Evolutionary conservation across 2,797 vertebrate genomes (phyloP), one percentile per base, ranked within the genome.

Genomic region (Poeciliopsis turneri): DNA sequence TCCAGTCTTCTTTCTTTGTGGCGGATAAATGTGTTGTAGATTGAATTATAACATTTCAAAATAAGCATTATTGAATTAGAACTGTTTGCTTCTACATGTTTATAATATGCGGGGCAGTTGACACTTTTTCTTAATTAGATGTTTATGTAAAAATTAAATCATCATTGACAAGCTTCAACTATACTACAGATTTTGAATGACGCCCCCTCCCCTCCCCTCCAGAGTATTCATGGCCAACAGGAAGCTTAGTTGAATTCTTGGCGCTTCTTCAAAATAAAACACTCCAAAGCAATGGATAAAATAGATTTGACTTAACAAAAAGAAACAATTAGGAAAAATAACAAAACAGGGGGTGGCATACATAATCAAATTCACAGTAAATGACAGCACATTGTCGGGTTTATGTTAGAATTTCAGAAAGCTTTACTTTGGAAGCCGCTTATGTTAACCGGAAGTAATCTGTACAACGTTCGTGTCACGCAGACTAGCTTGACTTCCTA

Each of bases 401-500:
- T 13, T 6, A 33, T 12, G 3, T 10, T 0, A n/a, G 1, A 1
- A 18, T 13, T 16, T 7, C 15, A 18, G 0, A 28, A 16, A 28
- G 5, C 41, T 41, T 53, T 76, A 9, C 68, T 28, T 59, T 45
- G 13, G 33, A 18, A 33, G 33, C 39, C 11, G 15, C 72, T 59
- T 13, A 47, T 4, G 13, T 13, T 70, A 77, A 90, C 92, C 92
- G 91, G 92, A 94, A 47, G 78, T 82, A 2, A 25, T 57, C 57
- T 33, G 33, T 74, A 71, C n/a, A 76, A 39, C 68, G 61, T 77
- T 90, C 82, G 84, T 78, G 72, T 78, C 36, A 77, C 4, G 12
- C 8, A 13, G 41, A 84, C 33, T 86, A 90, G 47, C 87, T 93
- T 92, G 78, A 90, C 83, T 74, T 76, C 83, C 90, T 90, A 82